These are phyloP conservation scores for Seira ritae DNA, from an alignment of 2,888 invertebrate genomes.

Conservation along the genomic window DNA sequence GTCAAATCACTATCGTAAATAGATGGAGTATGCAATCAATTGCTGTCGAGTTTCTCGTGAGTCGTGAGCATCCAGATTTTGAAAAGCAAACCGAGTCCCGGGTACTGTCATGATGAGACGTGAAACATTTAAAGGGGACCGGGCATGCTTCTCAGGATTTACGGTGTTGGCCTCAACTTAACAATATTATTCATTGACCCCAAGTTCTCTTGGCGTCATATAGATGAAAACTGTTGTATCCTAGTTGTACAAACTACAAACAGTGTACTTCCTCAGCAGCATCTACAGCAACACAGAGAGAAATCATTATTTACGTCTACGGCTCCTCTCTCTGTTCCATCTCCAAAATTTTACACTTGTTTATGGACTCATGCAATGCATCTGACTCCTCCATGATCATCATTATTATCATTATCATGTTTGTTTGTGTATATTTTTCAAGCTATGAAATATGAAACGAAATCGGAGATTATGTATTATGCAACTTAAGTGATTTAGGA, in stretches of 20 bases:
- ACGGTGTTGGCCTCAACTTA: no score
- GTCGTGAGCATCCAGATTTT: no score
- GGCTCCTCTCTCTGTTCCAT: neutral
- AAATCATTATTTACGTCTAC: conserved; percentile 1
- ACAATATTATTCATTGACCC: no score
- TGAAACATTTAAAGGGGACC: no score
- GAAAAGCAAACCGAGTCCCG: no score
- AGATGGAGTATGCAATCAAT: no score
- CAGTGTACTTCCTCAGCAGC: neutral
- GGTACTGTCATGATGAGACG: no score
- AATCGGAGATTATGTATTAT: conserved; percentile 46
- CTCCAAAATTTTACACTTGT: conserved; percentile 22
- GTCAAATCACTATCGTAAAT: no score
- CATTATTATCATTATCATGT: neutral
- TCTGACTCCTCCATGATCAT: neutral
- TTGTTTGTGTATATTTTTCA: no score
- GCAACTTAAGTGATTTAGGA: conserved; percentile 59
- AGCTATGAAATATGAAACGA: conserved; percentile 7
- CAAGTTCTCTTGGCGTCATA: neutral
- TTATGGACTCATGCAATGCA: neutral
- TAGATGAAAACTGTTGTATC: conserved; percentile 36
- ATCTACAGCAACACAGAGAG: neutral
- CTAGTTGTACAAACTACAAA: no score
- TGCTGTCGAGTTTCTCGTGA: no score
- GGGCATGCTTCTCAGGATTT: no score